Base-by-base conservation (phyloP, 2,888 invertebrate genomes). In the Proisotoma minuta region DNA sequence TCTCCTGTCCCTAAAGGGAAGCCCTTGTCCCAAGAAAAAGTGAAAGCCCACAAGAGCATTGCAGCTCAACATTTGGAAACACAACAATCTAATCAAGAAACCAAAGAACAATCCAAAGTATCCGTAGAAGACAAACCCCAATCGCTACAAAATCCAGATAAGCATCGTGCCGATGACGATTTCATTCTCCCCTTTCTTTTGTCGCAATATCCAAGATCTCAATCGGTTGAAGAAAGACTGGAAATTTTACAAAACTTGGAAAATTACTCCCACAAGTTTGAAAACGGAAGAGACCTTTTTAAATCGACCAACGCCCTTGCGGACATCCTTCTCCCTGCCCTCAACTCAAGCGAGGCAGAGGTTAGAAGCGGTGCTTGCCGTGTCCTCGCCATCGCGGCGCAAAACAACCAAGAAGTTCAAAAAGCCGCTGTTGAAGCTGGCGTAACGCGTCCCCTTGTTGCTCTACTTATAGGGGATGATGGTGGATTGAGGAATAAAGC, bases 181-280 rank as follows among this genome's bases (percentile, higher is more conserved):
- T 62, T 61, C 64, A 63, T 72, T 0, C 60, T 72, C 0, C 57
- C 62, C 18, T 72, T 72, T 40, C 61, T 70, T 3, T 24, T 72
- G 12, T 66, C 70, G n/a, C 72, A 68, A 50, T 72, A 69, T 28
- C 51, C 62, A 2, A 23, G 61, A 10, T 63, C 69, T 1, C 63
- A 66, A 2, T 52, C 64, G 23, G 63, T 68, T 0, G 66, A 69
- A 27, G 69, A 70, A 27, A 66, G 66, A 58, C 61, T 70, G 20
- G 69, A 70, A 52, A 72, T 72, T 29, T 54, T 72, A 1, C 60
- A 69, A 43, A 72, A 72, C 48, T 48, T 72, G 23, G 70, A 72
- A 51, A 65, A 72, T 43, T 72, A 69, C 50, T 59, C 70, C 2
- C 72, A 72, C 51, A 72, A 72, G 47, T 72, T 62, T 59, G 72